phyloP scores from a whole-genome alignment of 2,797 vertebrate species.

The Onychomys arenicola region DNA sequence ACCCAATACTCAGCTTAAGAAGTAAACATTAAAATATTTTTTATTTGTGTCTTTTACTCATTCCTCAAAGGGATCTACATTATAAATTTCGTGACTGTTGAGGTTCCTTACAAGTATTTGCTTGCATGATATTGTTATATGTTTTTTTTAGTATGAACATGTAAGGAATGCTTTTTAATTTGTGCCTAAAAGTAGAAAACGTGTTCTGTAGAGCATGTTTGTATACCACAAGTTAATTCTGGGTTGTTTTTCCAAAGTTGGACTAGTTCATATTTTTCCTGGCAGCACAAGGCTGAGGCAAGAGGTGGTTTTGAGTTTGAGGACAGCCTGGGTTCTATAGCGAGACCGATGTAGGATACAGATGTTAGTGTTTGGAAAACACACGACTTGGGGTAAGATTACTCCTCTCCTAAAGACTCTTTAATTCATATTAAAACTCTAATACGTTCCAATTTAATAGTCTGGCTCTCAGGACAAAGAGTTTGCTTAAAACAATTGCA shows the following conservation, averaged over 20 bases:
- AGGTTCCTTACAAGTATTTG: neutral
- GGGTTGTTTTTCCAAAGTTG: neutral
- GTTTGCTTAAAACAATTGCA: neutral
- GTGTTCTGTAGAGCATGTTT: neutral
- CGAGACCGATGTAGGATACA: neutral
- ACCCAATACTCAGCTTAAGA: neutral
- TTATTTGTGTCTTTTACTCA: neutral
- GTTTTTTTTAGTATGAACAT: neutral
- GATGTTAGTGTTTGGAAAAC: neutral
- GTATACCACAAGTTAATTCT: neutral
- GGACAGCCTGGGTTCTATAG: neutral
- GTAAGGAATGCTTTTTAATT: neutral
- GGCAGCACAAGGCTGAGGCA: neutral
- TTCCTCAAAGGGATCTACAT: neutral
- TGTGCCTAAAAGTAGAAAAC: neutral
- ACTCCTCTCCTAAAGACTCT: neutral
- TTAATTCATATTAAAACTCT: neutral
- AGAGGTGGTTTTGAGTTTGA: neutral
- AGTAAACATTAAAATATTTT: conserved; percentile 1
- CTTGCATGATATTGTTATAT: neutral
- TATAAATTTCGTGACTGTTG: neutral
- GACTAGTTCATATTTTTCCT: neutral
- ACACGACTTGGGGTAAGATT: neutral
- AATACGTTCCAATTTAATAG: neutral
- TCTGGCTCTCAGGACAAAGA: neutral